Base-by-base conservation (phyloP, 2,797 vertebrate species). In the Poecile montanus region DNA sequence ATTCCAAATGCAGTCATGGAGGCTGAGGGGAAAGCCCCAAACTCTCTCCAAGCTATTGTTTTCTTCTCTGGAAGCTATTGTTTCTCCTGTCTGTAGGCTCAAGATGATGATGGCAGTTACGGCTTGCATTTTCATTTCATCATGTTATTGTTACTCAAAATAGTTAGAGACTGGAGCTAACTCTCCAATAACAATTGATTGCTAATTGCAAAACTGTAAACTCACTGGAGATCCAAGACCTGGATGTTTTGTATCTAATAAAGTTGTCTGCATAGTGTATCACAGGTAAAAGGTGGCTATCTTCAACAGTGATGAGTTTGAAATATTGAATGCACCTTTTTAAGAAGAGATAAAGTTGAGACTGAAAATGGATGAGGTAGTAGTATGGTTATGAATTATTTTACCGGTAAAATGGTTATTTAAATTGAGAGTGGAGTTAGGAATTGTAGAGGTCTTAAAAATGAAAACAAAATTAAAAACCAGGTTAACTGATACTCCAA, bases 381-480 rank as follows among this genome's bases (percentile, higher is more conserved):
- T 85, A 38, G 36, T 86, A 44, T 40, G 38, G 38, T 40, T 40
- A 40, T 40, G 13, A 40, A 40, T 40, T 40, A 40, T 40, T 40
- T 40, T 40, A 40, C 38, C 38, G 13, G 38, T 13, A 66, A 89
- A 85, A 53, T 71, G 50, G 34, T 71, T 92, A 66, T 81, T 95
- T 58, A 66, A 76, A 29, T 48, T 60, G 45, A 93, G 94, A 47
- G 34, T 89, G n/a, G 88, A 89, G 42, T 68, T 58, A 60, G 40
- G 51, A 91, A 82, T 75, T 79, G 36, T 61, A 65, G 90, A 90
- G 19, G 42, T 56, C 73, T 90, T 85, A 70, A 85, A 96, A 86
- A 78, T 72, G 6, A 82, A 94, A 95, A 83, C 20, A 90, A 73
- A 77, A 60, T 40, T 47, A 11, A 81, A 74, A 85, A 67, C 36